phyloP scores from a whole-genome alignment of 1,140 invertebrate genomes.

The Aphaenogaster floridana region DNA sequence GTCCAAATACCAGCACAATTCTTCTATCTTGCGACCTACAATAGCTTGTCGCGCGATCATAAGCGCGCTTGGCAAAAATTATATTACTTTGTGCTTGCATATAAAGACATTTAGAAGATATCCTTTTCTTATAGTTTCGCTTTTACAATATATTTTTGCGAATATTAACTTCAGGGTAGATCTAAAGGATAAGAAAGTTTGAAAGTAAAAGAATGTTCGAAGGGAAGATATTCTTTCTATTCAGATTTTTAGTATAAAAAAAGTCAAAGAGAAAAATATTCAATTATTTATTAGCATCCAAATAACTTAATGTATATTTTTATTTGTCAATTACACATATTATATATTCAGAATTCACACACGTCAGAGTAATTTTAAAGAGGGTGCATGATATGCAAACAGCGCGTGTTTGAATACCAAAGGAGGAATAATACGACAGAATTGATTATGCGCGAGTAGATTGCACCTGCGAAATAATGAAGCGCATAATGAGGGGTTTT shows the following conservation, averaged over 20 bases:
- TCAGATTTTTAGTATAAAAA: not conserved
- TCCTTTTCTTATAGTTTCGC: not conserved
- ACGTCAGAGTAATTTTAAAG: conserved; percentile 24
- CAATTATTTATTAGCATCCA: conserved; percentile 12
- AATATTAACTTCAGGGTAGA: not conserved
- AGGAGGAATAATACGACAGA: conserved; percentile 17
- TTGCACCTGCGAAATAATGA: conserved; percentile 56
- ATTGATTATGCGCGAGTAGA: conserved; percentile 21
- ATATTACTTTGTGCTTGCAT: conserved; percentile 5
- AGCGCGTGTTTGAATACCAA: not conserved
- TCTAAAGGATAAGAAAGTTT: not conserved
- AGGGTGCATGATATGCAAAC: not conserved
- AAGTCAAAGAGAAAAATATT: not conserved
- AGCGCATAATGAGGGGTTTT: conserved; percentile 69
- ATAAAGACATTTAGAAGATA: not conserved
- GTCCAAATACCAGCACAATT: conserved; percentile 5
- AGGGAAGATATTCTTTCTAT: not conserved
- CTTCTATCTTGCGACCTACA: conserved; percentile 10
- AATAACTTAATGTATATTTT: conserved; percentile 4
- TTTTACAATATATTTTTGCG: not conserved
- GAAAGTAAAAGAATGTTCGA: not conserved
- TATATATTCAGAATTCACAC: not conserved
- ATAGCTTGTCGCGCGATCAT: not conserved
- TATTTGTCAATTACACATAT: not conserved
- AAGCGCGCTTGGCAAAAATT: conserved; percentile 18